Percentiles rank a stretch among this genome's conserved stretches.
Conservation (phyloP, 2,113 vertebrate species). For the Siphamia tubifer region DNA sequence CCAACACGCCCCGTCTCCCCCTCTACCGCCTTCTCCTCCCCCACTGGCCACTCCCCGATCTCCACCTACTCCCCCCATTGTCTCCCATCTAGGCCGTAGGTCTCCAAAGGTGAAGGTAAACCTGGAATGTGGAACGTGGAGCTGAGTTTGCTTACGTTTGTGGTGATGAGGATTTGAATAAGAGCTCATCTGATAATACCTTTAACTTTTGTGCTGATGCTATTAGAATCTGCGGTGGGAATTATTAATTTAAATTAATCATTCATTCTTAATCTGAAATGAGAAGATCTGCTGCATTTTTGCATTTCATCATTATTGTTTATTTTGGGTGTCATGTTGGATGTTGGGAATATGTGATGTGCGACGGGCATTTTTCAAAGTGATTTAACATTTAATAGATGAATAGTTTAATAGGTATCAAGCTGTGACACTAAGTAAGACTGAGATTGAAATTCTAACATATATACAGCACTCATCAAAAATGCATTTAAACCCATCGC, state of each 20-base stretch:
- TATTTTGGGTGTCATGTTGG: no score
- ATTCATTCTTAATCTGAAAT: no score
- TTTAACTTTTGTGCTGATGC: background rate
- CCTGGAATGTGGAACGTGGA: conserved; percentile 1
- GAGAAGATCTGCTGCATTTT: background rate
- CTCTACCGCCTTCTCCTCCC: conserved; percentile 35
- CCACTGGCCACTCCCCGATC: conserved; percentile 70
- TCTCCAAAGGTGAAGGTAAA: conserved; percentile 90
- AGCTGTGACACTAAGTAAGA: no score
- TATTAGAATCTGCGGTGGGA: background rate
- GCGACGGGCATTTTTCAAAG: no score
- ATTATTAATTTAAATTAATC: background rate
- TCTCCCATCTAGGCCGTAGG: conserved; percentile 78
- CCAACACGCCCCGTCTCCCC: background rate
- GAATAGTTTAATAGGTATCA: no score
- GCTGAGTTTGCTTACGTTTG: background rate
- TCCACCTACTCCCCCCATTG: conserved; percentile 79
- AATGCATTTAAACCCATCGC: no score
- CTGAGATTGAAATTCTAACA: no score
- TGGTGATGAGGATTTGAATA: background rate
- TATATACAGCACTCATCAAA: no score
- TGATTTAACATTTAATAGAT: no score
- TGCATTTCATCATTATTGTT: no score
- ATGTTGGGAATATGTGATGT: no score
- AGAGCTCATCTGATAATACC: background rate